Percentiles rank a stretch among this genome's conserved stretches.
These are phyloP conservation scores for Taenioides sp. DNA, from an alignment of 2,797 vertebrate species.

Conservation along the genomic window DNA sequence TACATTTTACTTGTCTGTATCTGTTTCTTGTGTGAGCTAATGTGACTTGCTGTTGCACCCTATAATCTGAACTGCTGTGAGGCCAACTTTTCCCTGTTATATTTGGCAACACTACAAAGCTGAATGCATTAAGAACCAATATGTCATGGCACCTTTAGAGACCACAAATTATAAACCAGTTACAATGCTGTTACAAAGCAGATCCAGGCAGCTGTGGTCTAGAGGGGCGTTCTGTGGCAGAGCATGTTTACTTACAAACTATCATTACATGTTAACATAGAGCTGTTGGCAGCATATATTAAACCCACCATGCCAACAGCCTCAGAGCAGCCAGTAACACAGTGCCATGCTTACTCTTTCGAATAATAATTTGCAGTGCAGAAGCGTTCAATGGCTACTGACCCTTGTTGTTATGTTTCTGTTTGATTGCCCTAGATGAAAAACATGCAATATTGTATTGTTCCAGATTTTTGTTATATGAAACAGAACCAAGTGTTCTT, in stretches of 20 bases:
- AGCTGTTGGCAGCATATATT: slow-evolving; percentile 29
- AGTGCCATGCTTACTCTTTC: slow-evolving; percentile 20
- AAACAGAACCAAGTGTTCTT: too few species aligned
- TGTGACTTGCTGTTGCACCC: not conserved
- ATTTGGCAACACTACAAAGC: slow-evolving; percentile 10
- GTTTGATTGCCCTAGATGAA: too few species aligned
- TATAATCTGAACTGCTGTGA: slow-evolving; percentile 1
- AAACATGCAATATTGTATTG: too few species aligned
- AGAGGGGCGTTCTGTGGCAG: slow-evolving; percentile 18
- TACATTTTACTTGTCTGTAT: slow-evolving; percentile 9
- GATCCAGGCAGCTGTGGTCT: slow-evolving; percentile 5
- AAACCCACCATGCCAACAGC: slow-evolving; percentile 25
- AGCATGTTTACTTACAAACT: slow-evolving; percentile 19
- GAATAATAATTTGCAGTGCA: not conserved
- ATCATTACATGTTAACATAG: slow-evolving; percentile 32
- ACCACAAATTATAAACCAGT: slow-evolving; percentile 13
- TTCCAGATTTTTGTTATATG: too few species aligned
- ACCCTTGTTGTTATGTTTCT: too few species aligned
- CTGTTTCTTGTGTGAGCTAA: slow-evolving; percentile 28
- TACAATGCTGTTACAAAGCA: slow-evolving; percentile 16
- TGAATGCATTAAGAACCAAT: slow-evolving; percentile 1
- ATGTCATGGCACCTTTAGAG: slow-evolving; percentile 7
- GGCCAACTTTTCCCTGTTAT: slow-evolving; percentile 10
- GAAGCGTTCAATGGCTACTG: too few species aligned
- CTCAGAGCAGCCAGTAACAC: slow-evolving; percentile 33